These are phyloP conservation scores for Sipha flava DNA, from an alignment of 1,140 invertebrate species.

Conservation along the genomic window DNA sequence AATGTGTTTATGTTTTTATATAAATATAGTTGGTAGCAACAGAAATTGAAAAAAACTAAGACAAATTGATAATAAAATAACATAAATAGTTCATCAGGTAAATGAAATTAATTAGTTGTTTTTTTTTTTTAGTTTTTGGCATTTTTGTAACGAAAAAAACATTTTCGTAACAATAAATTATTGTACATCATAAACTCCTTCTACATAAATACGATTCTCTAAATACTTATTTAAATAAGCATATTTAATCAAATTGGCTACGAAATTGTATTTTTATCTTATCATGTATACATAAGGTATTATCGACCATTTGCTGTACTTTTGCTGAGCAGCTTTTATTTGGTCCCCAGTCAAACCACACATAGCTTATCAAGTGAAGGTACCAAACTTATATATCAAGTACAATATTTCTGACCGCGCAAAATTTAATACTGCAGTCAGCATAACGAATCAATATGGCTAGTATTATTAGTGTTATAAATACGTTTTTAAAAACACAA, in stretches of 20 bases:
- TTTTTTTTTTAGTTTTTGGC: no score
- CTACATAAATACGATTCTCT: no score
- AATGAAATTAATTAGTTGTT: no score
- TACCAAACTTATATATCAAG: not conserved
- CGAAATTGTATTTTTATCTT: not conserved
- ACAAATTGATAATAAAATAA: no score
- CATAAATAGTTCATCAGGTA: no score
- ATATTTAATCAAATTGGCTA: not conserved
- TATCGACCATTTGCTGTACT: not conserved
- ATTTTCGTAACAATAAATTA: no score
- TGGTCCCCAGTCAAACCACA: not conserved
- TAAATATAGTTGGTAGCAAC: no score
- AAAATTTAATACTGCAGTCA: not conserved
- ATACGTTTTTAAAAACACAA: not conserved
- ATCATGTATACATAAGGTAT: not conserved
- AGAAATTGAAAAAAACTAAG: no score
- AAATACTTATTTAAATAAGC: not conserved
- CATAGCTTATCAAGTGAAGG: not conserved
- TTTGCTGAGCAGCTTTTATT: not conserved
- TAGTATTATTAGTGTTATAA: not conserved
- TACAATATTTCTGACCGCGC: not conserved
- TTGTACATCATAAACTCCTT: no score
- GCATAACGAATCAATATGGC: not conserved
- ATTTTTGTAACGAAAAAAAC: no score
- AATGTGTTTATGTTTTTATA: no score